phyloP scores from a whole-genome alignment of 2,888 invertebrate species.

The Argyresthia goedartella region DNA sequence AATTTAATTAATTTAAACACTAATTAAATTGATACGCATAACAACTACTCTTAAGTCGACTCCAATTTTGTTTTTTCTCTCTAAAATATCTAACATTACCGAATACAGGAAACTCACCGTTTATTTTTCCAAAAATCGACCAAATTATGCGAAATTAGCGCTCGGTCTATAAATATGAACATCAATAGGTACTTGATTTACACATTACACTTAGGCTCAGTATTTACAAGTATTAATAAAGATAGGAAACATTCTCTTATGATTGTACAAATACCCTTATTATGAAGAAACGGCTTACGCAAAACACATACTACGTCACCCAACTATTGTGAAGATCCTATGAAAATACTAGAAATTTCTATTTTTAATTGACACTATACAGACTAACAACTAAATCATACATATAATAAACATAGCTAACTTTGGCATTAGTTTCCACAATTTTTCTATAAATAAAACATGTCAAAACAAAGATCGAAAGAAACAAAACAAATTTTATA shows the following conservation, averaged over 20 bases:
- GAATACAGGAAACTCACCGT: conserved; percentile 70
- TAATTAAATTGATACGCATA: conserved; percentile 51
- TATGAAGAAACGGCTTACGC: conserved; percentile 57
- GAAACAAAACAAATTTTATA: conserved; percentile 24
- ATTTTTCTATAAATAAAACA: conserved; percentile 59
- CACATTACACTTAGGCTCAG: conserved; percentile 46
- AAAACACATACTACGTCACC: conserved; percentile 48
- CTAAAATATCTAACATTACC: conserved; percentile 47
- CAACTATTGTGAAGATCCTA: conserved; percentile 57
- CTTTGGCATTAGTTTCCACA: conserved; percentile 70
- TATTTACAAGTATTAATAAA: conserved; percentile 59
- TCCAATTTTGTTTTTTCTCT: conserved; percentile 53
- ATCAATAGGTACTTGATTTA: conserved; percentile 65
- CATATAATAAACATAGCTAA: conserved; percentile 67
- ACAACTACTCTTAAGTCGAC: conserved; percentile 54
- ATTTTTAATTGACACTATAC: conserved; percentile 68
- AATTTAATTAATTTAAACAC: conserved; percentile 50
- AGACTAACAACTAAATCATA: conserved; percentile 60
- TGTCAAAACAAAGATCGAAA: conserved; percentile 58
- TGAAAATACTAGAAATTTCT: conserved; percentile 57
- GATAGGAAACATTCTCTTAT: conserved; percentile 68
- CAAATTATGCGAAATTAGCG: conserved; percentile 28
- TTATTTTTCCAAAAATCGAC: conserved; percentile 25
- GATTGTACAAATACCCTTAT: conserved; percentile 55
- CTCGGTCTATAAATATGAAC: conserved; percentile 57